Evolutionary conservation across 2,797 vertebrate genomes (phyloP).

Genomic region (Bovichtus variegatus): DNA sequence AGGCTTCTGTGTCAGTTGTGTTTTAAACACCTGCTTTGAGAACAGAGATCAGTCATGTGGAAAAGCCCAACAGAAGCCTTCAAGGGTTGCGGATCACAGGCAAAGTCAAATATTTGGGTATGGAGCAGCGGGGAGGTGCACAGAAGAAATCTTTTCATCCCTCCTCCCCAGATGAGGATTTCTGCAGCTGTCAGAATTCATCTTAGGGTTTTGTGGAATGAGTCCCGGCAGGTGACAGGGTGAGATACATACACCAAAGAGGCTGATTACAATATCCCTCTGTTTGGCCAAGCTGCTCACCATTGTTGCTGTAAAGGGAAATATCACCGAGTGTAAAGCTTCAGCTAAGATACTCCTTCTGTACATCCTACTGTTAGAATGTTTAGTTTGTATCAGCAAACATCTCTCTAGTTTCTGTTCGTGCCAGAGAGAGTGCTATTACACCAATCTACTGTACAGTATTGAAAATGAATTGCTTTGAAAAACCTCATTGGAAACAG

Average conservation of each 20-base stretch:
- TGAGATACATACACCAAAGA: constrained; percentile 59
- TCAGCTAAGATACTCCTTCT: constrained; percentile 14
- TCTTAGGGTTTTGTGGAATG: constrained; percentile 74
- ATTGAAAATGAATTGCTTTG: not conserved
- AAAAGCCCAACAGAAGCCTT: constrained; percentile 82
- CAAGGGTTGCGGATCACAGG: constrained; percentile 79
- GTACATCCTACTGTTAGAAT: not conserved
- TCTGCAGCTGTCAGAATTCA: constrained; percentile 80
- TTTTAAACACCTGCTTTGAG: constrained; percentile 84
- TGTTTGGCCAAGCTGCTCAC: constrained; percentile 36
- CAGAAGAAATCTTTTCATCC: constrained; percentile 79
- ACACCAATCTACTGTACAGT: not conserved
- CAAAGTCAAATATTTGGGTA: constrained; percentile 84
- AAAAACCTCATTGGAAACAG: not conserved
- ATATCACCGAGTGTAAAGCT: constrained; percentile 24
- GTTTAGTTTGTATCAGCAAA: constrained; percentile 20
- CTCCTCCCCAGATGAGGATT: constrained; percentile 69
- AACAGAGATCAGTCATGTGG: constrained; percentile 77
- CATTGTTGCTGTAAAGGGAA: constrained; percentile 14
- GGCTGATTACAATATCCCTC: constrained; percentile 63
- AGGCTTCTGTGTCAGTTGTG: constrained; percentile 60
- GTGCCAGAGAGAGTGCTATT: not conserved
- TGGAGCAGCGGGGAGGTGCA: constrained; percentile 69
- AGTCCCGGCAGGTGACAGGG: constrained; percentile 74
- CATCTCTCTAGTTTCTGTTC: not conserved